Conservation (phyloP, 2,888 invertebrate genomes). For the Schrankia costaestrigalis region DNA sequence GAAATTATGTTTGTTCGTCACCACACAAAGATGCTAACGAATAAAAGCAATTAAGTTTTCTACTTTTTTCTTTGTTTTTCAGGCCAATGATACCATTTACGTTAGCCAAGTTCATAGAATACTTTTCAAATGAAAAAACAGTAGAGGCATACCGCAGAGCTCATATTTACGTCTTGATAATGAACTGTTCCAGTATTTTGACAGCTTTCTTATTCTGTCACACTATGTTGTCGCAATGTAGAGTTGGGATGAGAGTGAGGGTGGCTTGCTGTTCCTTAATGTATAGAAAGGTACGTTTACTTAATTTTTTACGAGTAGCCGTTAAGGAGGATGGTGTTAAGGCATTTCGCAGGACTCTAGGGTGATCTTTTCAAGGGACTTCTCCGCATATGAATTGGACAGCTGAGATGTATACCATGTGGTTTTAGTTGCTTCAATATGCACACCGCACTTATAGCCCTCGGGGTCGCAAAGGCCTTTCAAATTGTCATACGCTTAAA, state of each 20-base stretch:
- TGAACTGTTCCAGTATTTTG: constrained; percentile 79
- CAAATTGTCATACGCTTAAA: too few species aligned
- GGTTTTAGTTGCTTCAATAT: too few species aligned
- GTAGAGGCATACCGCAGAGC: constrained; percentile 76
- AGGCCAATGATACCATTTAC: constrained; percentile 83
- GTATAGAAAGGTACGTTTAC: constrained; percentile 88
- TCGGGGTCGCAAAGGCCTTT: too few species aligned
- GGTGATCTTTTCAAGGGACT: too few species aligned
- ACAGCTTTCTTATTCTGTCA: constrained; percentile 85
- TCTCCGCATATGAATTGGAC: too few species aligned
- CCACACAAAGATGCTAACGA: background rate
- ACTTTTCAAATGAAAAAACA: constrained; percentile 79
- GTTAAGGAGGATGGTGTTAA: too few species aligned
- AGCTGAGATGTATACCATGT: too few species aligned
- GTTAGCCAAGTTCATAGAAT: constrained; percentile 82
- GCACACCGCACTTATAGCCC: too few species aligned
- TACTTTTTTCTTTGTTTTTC: constrained; percentile 39
- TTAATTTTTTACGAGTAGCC: background rate
- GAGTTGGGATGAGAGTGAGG: constrained; percentile 88
- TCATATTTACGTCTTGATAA: constrained; percentile 83
- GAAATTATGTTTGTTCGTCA: too few species aligned
- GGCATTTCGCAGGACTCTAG: too few species aligned
- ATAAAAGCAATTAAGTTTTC: background rate
- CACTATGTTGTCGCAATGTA: constrained; percentile 71
- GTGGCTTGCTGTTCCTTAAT: constrained; percentile 89